Conservation (phyloP, 2,113 vertebrate genomes). For the Aspidoscelis tigris region DNA sequence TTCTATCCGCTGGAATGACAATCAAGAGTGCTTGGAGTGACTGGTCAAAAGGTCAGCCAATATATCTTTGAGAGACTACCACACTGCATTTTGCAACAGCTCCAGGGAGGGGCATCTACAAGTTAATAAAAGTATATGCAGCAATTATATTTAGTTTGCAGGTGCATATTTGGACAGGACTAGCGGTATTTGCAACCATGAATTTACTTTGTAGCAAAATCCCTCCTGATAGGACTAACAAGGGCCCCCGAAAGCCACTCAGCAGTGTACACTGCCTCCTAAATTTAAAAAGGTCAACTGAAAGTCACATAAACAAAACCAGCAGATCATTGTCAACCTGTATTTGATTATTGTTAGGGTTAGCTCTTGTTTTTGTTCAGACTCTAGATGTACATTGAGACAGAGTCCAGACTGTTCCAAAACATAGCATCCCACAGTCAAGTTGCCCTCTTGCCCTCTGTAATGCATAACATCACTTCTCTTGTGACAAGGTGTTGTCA, state of each 20-base stretch:
- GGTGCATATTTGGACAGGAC: no score
- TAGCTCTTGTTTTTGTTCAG: neutral
- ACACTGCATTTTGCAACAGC: no score
- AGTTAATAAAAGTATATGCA: no score
- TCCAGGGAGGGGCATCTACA: no score
- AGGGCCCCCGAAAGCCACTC: neutral
- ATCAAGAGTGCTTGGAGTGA: no score
- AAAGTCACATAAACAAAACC: neutral
- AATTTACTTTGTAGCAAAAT: neutral
- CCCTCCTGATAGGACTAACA: no score
- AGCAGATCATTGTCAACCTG: neutral
- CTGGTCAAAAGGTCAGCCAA: no score
- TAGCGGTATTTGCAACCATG: no score
- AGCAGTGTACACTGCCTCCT: neutral
- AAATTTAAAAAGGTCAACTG: neutral
- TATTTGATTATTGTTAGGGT: neutral
- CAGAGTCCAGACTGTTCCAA: neutral
- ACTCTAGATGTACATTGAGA: neutral
- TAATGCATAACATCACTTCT: neutral
- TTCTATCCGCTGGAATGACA: no score
- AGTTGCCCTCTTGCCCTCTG: neutral
- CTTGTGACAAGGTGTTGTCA: neutral
- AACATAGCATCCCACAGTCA: neutral
- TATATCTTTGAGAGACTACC: no score
- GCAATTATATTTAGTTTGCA: no score